These are phyloP conservation scores for Drosophila repletoides DNA, from an alignment of 1,140 invertebrate genomes.

Conservation along the genomic window DNA sequence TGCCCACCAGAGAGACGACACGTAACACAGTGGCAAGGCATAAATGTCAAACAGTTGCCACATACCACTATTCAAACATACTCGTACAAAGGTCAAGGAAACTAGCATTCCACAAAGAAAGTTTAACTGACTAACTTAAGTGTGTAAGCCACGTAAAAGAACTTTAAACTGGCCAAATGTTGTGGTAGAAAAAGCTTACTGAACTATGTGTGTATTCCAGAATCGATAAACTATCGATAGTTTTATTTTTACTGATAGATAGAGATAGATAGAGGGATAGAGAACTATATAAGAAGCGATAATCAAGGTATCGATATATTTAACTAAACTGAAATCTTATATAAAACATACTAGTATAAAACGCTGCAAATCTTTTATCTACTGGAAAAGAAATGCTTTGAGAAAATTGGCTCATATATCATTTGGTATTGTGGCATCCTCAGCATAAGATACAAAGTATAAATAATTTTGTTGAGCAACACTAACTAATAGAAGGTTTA, in stretches of 20 bases:
- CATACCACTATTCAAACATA: neutral
- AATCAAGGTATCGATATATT: too few relatives aligned
- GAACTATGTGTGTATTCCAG: too few relatives aligned
- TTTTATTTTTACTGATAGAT: neutral
- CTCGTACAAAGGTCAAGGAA: conserved; percentile 14
- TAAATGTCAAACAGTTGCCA: conserved; percentile 46
- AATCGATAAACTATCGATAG: too few relatives aligned
- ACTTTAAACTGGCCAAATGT: neutral
- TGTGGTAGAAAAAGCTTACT: neutral
- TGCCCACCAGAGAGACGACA: neutral
- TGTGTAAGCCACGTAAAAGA: neutral
- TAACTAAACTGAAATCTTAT: too few relatives aligned
- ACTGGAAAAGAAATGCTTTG: neutral
- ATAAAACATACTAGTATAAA: too few relatives aligned
- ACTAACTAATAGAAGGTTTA: conserved; percentile 1
- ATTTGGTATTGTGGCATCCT: neutral
- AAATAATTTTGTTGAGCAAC: conserved; percentile 6
- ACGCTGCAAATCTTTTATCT: too few relatives aligned
- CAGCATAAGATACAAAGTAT: neutral
- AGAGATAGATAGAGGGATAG: neutral
- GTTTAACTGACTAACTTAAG: neutral
- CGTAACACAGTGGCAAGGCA: conserved; percentile 38
- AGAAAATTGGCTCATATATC: neutral
- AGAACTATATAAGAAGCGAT: too few relatives aligned
- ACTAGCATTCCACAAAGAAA: neutral